Base-by-base conservation (phyloP, 1,140 invertebrate genomes). In the Leptonema lineaticorne region DNA sequence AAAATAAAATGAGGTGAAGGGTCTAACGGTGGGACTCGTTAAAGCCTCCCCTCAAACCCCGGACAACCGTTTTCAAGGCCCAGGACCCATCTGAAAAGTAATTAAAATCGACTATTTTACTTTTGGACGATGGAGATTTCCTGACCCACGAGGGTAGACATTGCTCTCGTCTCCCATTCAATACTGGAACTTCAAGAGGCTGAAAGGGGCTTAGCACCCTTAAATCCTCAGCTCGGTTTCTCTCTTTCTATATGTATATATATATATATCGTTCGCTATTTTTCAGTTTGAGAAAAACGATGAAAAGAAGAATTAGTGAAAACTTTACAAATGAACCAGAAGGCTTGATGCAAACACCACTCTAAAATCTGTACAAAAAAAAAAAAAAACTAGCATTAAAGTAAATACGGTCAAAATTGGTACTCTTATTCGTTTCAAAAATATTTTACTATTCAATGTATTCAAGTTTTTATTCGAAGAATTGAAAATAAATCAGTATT, bases 91-190 rank as follows among this genome's bases (percentile, higher is more conserved):
- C 66, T 63, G 69, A 67, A 71, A 71, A 71, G 69, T 71, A 71
- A 71, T 71, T 71, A 71, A 71, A 71, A 71, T 71, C 53, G 59
- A 64, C 65, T 71, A 66, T 67, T 70, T 64, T 48, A 67, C 64
- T 63, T 60, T 57, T 11, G 29, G 29, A 11, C 24, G 68, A 37
- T 33, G 30, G 27, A 29, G 59, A 14, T 7, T 24, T 9, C 6
- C 27, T 3, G 58, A 58, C 20, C 11, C 20, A 18, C 27, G 26
- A 27, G n/a, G n/a, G n/a, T 14, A 29, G 30, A 29, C 24, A 3
- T 6, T 9, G 9, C 6, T 6, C 8, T 6, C 8, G 9, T 18
- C 18, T 9, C 6, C 6, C 8, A n/a, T 14, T 48, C 28, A n/a
- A 11, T 18, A 6, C 9, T 24, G 56, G 16, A 30, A 45, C 59